Evolutionary conservation across 1,140 invertebrate species (phyloP).

Genomic region (Pseudomyrmex gracilis): DNA sequence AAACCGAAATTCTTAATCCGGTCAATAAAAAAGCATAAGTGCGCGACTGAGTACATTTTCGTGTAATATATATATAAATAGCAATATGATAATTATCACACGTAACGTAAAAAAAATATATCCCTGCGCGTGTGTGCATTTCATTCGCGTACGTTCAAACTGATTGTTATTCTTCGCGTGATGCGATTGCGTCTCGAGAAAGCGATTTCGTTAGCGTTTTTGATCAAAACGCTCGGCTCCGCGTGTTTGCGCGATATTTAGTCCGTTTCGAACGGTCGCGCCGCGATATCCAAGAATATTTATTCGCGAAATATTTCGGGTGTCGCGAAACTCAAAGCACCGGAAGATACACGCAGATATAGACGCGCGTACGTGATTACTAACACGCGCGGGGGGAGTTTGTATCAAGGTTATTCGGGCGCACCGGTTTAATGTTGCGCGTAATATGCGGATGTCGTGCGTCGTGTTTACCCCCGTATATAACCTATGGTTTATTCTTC

Average conservation of each 20-base stretch:
- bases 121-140: neutral
- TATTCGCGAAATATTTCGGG: neutral
- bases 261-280: neutral
- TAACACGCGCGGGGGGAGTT: constrained; percentile 7
- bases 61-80: neutral
- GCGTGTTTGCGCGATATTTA: neutral
- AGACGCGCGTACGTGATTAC: neutral
- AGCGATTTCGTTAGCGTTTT: neutral
- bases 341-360: neutral
- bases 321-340: constrained; percentile 18
- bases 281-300: neutral
- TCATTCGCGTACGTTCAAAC: neutral
- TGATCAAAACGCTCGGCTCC: too few relatives aligned
- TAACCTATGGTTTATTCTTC: constrained; percentile 53
- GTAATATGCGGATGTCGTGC: constrained; percentile 42
- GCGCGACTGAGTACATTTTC: neutral
- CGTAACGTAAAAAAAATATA: neutral
- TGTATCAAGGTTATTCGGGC: constrained; percentile 36
- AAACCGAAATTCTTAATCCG: neutral
- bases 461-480: constrained; percentile 40
- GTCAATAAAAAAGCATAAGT: neutral
- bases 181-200: neutral
- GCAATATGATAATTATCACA: neutral
- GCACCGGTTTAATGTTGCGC: constrained; percentile 45
- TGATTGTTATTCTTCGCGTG: neutral